Evolutionary conservation across 2,113 vertebrate genomes (phyloP), one percentile per base, ranked within the genome.

Genomic region (Forbesichthys papilliferus): DNA sequence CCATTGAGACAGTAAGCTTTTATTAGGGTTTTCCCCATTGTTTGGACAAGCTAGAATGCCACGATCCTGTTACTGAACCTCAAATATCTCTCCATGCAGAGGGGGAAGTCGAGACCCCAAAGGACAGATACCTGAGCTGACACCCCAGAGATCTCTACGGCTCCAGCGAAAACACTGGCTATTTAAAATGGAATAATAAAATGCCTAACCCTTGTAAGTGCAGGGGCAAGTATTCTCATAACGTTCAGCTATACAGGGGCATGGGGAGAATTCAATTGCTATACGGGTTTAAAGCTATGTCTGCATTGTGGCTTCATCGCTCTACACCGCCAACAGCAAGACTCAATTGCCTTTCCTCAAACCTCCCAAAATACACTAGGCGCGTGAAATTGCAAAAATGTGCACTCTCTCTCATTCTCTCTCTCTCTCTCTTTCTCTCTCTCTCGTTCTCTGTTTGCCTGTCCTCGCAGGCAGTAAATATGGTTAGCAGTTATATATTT

Each of bases 321-420:
- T 60, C 63, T 80, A 69, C 72, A 68, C 56, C 1, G 83, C 90
- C 86, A 64, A 69, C 57, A 87, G 82, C 81, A 64, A 87, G 48
- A 42, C 74, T 54, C 81, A 82, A 89, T 88, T 86, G 87, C 71
- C 72, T 86, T 82, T 83, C 80, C 42, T 20, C 42, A 51, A 71
- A 69, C 78, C 61, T 68, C 63, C 69, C 42, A 59, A 59, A 80
- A 80, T 83, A 80, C 76, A 77, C 52, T 13, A 63, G 66, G 72
- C 47, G 48, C 86, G 86, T 79, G 77, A 91, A 91, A 93, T 87
- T 82, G 76, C 84, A 86, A 85, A 83, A 91, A 90, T 87, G 88
- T 88, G 86, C 74, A 84, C 86, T 58, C 48, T 49, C 33, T 3
- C 5, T 87, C 74, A 84, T 86, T 58, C 48, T 49, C 33, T 3